phyloP scores from a whole-genome alignment of 2,797 vertebrate species.

The Steatocranus sp. region DNA sequence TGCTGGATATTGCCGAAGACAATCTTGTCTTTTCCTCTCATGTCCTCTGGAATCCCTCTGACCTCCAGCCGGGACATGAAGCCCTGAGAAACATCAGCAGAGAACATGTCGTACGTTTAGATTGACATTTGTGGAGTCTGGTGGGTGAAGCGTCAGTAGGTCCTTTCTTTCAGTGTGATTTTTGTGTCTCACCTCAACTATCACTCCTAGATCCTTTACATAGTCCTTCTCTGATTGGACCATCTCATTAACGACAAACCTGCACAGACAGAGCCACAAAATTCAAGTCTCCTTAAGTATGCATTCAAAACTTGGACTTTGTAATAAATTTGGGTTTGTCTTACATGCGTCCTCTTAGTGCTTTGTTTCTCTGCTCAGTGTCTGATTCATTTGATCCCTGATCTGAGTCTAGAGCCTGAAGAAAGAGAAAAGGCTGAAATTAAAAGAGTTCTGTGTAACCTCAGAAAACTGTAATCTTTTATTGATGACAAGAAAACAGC shows the following conservation, averaged over 20 bases:
- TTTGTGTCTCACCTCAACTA: conserved; percentile 87
- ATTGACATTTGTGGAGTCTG: background rate
- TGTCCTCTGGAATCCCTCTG: conserved; percentile 91
- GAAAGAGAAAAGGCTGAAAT: background rate
- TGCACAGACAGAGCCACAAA: conserved; percentile 38
- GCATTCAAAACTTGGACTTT: background rate
- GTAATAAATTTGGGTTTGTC: conserved; percentile 11
- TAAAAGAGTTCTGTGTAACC: background rate
- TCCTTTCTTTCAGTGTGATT: background rate
- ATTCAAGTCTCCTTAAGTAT: background rate
- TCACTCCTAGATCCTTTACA: conserved; percentile 91
- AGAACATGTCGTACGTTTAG: background rate
- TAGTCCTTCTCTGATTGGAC: conserved; percentile 97
- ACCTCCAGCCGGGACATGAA: conserved; percentile 93
- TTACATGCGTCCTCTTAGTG: conserved; percentile 94
- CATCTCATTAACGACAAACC: conserved; percentile 96
- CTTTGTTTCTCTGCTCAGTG: conserved; percentile 92
- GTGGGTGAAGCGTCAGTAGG: background rate
- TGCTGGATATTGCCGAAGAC: conserved; percentile 98
- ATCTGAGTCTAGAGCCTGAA: conserved; percentile 82
- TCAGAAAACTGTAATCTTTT: background rate
- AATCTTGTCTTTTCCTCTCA: conserved; percentile 97
- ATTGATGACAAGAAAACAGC: background rate
- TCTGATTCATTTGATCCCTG: conserved; percentile 88
- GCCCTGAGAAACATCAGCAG: conserved; percentile 72